Percentiles rank a stretch among this genome's conserved stretches.
phyloP scores from a whole-genome alignment of 2,113 vertebrate species.

The Sclerurus mexicanus region DNA sequence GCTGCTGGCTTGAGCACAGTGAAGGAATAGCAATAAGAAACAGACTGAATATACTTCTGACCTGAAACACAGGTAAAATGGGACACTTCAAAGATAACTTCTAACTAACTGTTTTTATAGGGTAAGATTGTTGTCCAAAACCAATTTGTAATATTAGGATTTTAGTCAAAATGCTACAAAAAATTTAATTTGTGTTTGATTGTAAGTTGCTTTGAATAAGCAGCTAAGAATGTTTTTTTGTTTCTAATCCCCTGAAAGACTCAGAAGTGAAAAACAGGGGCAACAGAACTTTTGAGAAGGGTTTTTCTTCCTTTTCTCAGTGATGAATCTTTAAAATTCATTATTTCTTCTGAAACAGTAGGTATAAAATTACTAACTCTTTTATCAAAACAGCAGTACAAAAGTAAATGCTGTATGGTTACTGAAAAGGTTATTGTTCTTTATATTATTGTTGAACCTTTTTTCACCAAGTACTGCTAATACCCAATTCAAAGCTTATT shows the following conservation, averaged over 20 bases:
- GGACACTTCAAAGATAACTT: neutral
- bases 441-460: neutral
- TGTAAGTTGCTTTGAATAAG: neutral
- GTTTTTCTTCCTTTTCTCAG: neutral
- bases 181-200: neutral
- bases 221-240: neutral
- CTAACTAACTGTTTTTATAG: neutral
- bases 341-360: neutral
- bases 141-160: neutral
- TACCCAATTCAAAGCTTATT: neutral
- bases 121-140: neutral
- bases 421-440: neutral
- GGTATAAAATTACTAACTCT: neutral
- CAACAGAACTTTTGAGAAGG: neutral
- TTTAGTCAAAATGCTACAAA: neutral
- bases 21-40: neutral
- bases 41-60: neutral
- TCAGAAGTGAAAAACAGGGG: neutral
- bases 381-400: neutral
- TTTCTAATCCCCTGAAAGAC: neutral
- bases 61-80: neutral
- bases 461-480: neutral
- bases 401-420: neutral
- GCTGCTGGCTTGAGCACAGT: neutral
- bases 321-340: neutral